Evolutionary conservation across 2,888 invertebrate genomes (phyloP), one percentile per base, ranked within the genome.

Genomic region (Timandra comae): DNA sequence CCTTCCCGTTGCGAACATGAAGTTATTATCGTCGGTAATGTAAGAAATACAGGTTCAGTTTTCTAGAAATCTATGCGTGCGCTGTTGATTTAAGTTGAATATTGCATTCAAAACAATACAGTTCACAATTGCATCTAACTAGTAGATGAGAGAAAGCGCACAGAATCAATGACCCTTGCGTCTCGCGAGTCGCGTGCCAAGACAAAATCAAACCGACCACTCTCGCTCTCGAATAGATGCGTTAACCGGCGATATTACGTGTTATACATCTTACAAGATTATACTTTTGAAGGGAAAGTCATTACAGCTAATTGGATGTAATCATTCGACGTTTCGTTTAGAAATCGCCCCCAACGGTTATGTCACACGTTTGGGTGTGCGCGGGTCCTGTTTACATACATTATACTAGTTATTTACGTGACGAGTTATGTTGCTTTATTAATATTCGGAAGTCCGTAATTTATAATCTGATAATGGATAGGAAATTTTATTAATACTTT

Each of bases 121-220:
- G 16, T 27, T n/a, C 11, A 6, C 10, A 10, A 24, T 24, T 24
- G 24, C 24, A 24, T 24, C 9, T 24, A 16, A 16, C 16, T 11
- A 24, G 22, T n/a, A 33, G 41, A 42, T 37, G 27, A 60, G 69
- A 64, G 78, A 80, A 80, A 80, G 78, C 73, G 48, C 24, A 34
- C 33, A 34, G 58, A 69, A 65, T 62, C 72, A 61, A 69, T 69
- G 74, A 77, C 75, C 76, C 65, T 66, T 58, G 52, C 35, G 46
- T 29, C 27, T 36, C 31, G 21, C 7, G 54, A 44, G 65, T 77
- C 63, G 78, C 77, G 78, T 80, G 81, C 67, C 66, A 65, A 65
- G 63, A 73, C 72, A 64, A 70, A 78, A 80, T 77, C 73, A 74
- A 75, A 73, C 67, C 64, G 61, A 60, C 67, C 69, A 79, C 78